Percentiles rank a stretch among this genome's conserved stretches.
These are phyloP conservation scores for Enteromius paludinosus DNA, from an alignment of 2,797 vertebrate species.

Conservation along the genomic window DNA sequence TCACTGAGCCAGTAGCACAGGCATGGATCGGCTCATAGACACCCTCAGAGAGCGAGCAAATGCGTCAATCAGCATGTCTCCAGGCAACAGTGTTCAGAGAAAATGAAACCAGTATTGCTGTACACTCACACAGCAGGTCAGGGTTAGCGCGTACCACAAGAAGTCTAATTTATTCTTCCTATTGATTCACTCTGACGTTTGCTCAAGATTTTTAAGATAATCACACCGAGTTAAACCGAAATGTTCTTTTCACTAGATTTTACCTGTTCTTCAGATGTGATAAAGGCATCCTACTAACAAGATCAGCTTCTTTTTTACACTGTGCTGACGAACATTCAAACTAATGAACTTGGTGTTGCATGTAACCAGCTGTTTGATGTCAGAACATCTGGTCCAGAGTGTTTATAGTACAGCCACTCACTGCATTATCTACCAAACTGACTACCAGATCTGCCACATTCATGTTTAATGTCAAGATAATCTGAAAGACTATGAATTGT, in stretches of 20 bases:
- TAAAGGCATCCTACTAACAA: constrained; percentile 28
- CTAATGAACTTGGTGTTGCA: neutral
- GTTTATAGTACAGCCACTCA: neutral
- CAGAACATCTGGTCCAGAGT: neutral
- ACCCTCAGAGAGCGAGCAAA: constrained; percentile 58
- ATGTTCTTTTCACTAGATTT: constrained; percentile 21
- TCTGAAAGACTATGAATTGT: neutral
- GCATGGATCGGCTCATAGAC: constrained; percentile 33
- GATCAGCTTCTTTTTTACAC: neutral
- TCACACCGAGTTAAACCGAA: constrained; percentile 19
- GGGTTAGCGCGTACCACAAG: constrained; percentile 35
- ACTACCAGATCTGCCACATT: neutral
- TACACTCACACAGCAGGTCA: constrained; percentile 48
- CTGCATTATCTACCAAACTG: constrained; percentile 13
- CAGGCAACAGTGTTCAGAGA: constrained; percentile 67
- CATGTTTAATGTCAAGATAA: neutral
- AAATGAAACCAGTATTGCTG: constrained; percentile 64
- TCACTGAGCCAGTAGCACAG: constrained; percentile 58
- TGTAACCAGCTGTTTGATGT: neutral
- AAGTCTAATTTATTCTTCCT: constrained; percentile 34
- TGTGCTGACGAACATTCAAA: neutral
- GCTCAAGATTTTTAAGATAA: constrained; percentile 46
- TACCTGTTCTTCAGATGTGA: constrained; percentile 33
- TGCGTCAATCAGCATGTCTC: constrained; percentile 68
- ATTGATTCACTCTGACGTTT: constrained; percentile 43